Base-by-base conservation (phyloP, 2,797 vertebrate genomes). In the Poecilia velifera region DNA sequence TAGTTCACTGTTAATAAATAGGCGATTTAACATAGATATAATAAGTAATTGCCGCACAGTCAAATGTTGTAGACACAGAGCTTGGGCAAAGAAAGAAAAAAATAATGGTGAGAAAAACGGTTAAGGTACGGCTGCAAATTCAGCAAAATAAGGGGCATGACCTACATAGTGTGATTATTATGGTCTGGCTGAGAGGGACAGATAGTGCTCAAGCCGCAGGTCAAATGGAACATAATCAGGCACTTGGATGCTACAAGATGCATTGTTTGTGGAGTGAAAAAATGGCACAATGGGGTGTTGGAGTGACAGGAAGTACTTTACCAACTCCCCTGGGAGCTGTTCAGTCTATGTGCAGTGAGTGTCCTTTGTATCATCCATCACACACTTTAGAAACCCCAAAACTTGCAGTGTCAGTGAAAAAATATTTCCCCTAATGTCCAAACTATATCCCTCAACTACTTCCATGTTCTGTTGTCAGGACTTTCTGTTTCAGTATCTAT, bases 101-200 rank as follows among this genome's bases (percentile, higher is more conserved):
- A 72, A 82, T 68, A 78, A 77, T 85, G 88, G 79, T 82, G 85
- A 85, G 71, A 72, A 73, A 51, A 86, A 71, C 43, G 18, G 70
- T 77, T 18, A 74, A 76, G 83, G 78, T 88, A 75, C 82, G 46
- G 80, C 80, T 34, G 75, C 1, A 76, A 91, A 76, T 74, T 87
- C 62, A 84, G 81, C 76, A 84, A 90, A 86, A 85, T 79, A 83
- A 87, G 88, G 88, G 80, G 84, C 18, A 1, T 59, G 80, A 91
- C 83, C 88, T 90, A 82, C 51, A 71, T 68, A 70, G 82, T 75
- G 84, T 89, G 82, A 92, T 86, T 88, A 91, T 89, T 93, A 86
- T 87, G 77, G 80, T 86, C 80, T 86, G 76, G 70, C 73, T 80
- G 51, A 81, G 82, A 86, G 25, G 81, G 82, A 79, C 47, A 66